phyloP scores from a whole-genome alignment of 2,113 vertebrate genomes.

The Macquaria australasica region DNA sequence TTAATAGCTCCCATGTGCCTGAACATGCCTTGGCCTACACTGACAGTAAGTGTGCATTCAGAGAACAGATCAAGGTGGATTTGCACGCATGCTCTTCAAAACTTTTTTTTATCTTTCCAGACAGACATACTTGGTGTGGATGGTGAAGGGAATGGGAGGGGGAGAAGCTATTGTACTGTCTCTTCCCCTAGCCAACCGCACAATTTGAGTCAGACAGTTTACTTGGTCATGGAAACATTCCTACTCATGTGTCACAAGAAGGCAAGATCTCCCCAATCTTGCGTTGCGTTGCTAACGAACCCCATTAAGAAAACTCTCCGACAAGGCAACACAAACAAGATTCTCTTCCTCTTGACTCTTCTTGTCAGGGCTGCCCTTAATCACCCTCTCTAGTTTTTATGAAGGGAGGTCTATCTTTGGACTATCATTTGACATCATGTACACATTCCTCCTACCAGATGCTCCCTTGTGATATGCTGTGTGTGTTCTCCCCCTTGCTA shows the following conservation, averaged over 20 bases:
- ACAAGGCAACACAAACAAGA: slow-evolving; percentile 77
- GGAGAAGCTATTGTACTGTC: slow-evolving; percentile 47
- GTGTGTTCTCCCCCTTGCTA: slow-evolving; percentile 74
- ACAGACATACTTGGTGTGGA: slow-evolving; percentile 53
- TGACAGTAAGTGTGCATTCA: slow-evolving; percentile 66
- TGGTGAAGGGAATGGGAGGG: slow-evolving; percentile 42
- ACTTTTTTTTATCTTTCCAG: slow-evolving; percentile 56
- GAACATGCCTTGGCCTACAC: slow-evolving; percentile 66
- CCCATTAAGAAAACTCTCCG: slow-evolving; percentile 69
- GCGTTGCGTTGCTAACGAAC: slow-evolving; percentile 44
- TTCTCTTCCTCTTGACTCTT: slow-evolving; percentile 68
- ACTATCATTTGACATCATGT: slow-evolving; percentile 84
- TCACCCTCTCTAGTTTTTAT: slow-evolving; percentile 70
- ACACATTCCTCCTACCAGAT: slow-evolving; percentile 84
- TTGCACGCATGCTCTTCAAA: slow-evolving; percentile 57
- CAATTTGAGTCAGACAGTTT: slow-evolving; percentile 69
- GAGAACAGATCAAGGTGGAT: slow-evolving; percentile 67
- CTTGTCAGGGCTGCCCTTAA: slow-evolving; percentile 69
- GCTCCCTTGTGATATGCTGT: slow-evolving; percentile 84
- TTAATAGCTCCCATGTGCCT: slow-evolving; percentile 68
- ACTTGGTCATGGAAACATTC: slow-evolving; percentile 72
- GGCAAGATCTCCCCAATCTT: slow-evolving; percentile 56
- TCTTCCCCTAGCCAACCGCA: slow-evolving; percentile 48
- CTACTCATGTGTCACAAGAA: slow-evolving; percentile 71
- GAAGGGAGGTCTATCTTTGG: slow-evolving; percentile 81